phyloP scores from a whole-genome alignment of 2,888 invertebrate genomes.

The Microctonus hyperodae region DNA sequence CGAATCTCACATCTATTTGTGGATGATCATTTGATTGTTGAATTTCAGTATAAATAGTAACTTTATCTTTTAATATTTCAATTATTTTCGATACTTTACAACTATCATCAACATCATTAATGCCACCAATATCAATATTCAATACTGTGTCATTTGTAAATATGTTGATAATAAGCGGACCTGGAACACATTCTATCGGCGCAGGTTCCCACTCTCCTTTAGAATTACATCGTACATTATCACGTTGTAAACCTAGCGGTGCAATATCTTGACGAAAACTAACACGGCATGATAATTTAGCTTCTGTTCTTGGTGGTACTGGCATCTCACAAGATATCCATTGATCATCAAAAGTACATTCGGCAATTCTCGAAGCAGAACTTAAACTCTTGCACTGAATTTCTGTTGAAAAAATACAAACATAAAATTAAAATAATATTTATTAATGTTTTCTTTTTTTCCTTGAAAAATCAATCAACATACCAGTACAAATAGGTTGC shows the following conservation, averaged over 20 bases:
- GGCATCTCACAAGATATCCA: conserved; percentile 46
- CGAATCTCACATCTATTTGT: conserved; percentile 40
- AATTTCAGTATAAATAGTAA: conserved; percentile 39
- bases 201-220: conserved; percentile 56
- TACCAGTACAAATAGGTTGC: conserved; percentile 51
- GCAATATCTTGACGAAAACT: conserved; percentile 48
- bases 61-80: conserved; percentile 40
- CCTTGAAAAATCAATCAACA: conserved; percentile 21
- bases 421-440: not conserved
- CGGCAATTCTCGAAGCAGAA: conserved; percentile 45
- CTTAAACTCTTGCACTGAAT: conserved; percentile 49
- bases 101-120: conserved; percentile 31
- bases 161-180: conserved; percentile 53
- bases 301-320: conserved; percentile 47
- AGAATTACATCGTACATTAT: conserved; percentile 48
- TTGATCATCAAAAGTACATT: conserved; percentile 41
- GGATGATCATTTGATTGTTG: conserved; percentile 29
- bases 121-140: conserved; percentile 11
- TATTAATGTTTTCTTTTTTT: too few relatives aligned
- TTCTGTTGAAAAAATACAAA: conserved; percentile 43
- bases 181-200: conserved; percentile 58
- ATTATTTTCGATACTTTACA: conserved; percentile 35
- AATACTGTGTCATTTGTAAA: conserved; percentile 39
- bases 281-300: conserved; percentile 46
- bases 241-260: conserved; percentile 38